These are phyloP conservation scores for Orchestia grillus DNA, from an alignment of 1,140 invertebrate species.

Conservation along the genomic window DNA sequence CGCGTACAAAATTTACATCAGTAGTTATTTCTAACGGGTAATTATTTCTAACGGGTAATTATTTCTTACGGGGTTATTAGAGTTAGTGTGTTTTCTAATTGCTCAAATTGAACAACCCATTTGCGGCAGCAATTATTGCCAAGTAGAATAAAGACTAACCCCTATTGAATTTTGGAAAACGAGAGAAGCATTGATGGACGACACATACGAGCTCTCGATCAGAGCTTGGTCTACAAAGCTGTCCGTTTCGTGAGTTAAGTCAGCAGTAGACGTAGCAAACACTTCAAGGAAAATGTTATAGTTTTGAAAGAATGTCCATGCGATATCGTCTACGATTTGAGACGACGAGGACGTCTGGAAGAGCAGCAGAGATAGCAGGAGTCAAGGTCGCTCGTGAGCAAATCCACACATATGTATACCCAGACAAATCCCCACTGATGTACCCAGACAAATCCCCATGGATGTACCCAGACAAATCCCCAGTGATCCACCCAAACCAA, in stretches of 20 bases:
- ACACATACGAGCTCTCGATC: too few species aligned
- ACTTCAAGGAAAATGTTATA: too few species aligned
- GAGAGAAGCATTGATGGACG: not conserved
- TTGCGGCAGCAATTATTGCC: not conserved
- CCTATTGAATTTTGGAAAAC: not conserved
- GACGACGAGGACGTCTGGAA: not conserved
- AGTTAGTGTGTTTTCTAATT: not conserved
- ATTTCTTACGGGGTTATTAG: not conserved
- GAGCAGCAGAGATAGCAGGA: not conserved
- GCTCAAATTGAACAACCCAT: not conserved
- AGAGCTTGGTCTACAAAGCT: too few species aligned
- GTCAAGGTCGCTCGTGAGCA: not conserved
- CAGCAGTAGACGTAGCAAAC: too few species aligned
- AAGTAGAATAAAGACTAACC: not conserved
- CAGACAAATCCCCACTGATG: too few species aligned
- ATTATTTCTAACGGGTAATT: not conserved
- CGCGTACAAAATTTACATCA: not conserved
- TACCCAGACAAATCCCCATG: too few species aligned
- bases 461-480: too few species aligned
- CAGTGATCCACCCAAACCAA: too few species aligned
- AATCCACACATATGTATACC: not conserved
- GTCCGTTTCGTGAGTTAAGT: too few species aligned
- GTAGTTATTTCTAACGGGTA: not conserved
- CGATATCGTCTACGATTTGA: not conserved
- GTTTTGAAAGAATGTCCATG: not conserved